These are phyloP conservation scores for Diarsia dahlii DNA, from an alignment of 2,888 invertebrate genomes.

Conservation along the genomic window DNA sequence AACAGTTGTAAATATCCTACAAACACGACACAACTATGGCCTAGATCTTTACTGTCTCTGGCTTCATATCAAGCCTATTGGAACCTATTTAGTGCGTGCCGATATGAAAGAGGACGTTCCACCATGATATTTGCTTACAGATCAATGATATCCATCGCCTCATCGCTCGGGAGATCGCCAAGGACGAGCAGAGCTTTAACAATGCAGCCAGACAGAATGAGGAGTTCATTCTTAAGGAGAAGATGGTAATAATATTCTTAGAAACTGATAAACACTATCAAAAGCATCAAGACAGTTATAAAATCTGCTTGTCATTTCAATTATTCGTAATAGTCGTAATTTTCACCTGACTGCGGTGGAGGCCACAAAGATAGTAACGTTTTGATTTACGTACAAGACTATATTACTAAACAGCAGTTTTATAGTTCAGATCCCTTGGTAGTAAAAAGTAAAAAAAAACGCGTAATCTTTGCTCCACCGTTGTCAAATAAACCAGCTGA, in stretches of 20 bases:
- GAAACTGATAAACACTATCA: too few species aligned
- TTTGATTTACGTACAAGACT: too few species aligned
- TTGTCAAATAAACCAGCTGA: background rate
- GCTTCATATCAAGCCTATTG: background rate
- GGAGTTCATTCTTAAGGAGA: constrained; percentile 87
- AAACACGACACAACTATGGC: background rate
- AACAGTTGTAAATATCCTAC: background rate
- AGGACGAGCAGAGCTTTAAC: constrained; percentile 92
- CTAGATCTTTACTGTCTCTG: background rate
- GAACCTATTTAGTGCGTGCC: too few species aligned
- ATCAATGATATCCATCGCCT: constrained; percentile 91
- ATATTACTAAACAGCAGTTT: background rate
- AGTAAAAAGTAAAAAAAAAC: background rate
- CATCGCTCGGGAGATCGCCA: constrained; percentile 92
- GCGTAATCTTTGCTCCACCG: background rate
- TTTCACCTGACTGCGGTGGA: background rate
- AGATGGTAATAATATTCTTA: constrained; percentile 69
- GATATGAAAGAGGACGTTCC: background rate
- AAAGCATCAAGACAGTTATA: background rate
- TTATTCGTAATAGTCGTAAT: background rate
- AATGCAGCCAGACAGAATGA: constrained; percentile 90
- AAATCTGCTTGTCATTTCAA: background rate
- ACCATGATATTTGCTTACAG: constrained; percentile 73
- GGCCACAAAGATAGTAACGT: background rate
- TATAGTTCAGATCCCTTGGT: too few species aligned